Evolutionary conservation across 2,113 vertebrate species (phyloP).

Genomic region (Cephalopterus ornatus): DNA sequence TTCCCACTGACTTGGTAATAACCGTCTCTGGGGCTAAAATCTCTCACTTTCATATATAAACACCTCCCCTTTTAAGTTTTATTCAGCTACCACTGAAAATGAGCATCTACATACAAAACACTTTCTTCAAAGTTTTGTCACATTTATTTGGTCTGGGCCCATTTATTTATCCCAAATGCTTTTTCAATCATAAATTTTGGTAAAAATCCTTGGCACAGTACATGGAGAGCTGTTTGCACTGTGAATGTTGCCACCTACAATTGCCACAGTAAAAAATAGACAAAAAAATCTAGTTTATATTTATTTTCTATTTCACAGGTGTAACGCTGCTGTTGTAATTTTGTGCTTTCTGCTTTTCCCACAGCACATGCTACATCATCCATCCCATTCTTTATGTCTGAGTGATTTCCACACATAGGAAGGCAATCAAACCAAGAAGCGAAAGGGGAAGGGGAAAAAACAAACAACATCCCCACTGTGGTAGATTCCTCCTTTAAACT

Average conservation of each 20-base stretch:
- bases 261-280: background rate
- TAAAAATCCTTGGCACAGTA: background rate
- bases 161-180: background rate
- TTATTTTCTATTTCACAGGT: background rate
- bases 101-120: background rate
- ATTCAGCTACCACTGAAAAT: background rate
- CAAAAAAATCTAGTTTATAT: background rate
- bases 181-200: background rate
- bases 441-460: background rate
- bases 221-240: background rate
- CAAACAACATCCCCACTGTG: rapidly evolving
- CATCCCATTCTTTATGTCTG: background rate
- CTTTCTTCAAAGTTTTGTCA: background rate
- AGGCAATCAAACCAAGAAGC: background rate
- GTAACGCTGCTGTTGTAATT: background rate
- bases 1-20: background rate
- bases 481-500: background rate
- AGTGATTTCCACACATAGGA: background rate
- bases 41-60: background rate
- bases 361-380: background rate
- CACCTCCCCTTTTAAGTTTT: background rate
- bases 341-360: background rate
- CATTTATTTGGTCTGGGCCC: background rate
- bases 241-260: background rate
- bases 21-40: background rate